Conservation (phyloP, 2,113 vertebrate species). For the Tonatia bakeri region DNA sequence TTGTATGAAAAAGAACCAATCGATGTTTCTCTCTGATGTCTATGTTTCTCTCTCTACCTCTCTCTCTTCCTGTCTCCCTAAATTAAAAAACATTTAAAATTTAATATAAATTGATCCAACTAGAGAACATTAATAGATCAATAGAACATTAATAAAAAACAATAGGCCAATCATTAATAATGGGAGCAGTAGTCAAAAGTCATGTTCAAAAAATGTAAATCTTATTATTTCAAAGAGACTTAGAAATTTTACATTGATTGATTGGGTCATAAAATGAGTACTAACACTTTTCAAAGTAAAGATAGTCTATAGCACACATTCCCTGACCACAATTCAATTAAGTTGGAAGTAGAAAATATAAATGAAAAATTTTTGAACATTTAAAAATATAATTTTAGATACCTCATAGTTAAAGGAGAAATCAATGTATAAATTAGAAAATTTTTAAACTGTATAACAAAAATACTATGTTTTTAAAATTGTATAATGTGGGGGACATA, state of each 20-base stretch:
- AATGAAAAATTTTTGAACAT: neutral
- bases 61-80: no score
- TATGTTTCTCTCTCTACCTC: no score
- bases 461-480: neutral
- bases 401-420: neutral
- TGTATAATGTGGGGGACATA: neutral
- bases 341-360: neutral
- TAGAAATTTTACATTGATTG: neutral
- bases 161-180: neutral
- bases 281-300: neutral
- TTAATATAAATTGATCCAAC: neutral
- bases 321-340: neutral
- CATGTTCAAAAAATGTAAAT: neutral
- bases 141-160: neutral
- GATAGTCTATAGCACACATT: neutral
- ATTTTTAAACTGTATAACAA: neutral
- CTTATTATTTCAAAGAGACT: neutral
- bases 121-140: neutral
- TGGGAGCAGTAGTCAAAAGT: neutral
- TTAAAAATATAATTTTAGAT: neutral
- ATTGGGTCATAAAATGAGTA: neutral
- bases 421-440: neutral
- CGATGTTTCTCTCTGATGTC: no score
- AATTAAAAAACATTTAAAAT: no score
- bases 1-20: no score